Evolutionary conservation across 2,797 vertebrate genomes (phyloP), one percentile per base, ranked within the genome.

Genomic region (Acanthurus tractus): DNA sequence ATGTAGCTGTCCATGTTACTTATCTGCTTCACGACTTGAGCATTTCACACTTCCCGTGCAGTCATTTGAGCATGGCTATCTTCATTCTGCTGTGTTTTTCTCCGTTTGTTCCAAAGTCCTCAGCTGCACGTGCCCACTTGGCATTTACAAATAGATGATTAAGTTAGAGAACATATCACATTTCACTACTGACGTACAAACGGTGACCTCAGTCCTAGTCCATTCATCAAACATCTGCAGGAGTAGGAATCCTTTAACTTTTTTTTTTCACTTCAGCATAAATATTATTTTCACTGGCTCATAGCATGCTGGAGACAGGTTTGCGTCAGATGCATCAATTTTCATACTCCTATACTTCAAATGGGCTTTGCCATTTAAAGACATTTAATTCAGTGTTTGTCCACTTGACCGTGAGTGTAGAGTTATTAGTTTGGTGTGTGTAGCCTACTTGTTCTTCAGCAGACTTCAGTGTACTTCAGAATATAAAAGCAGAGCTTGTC

Each of bases 1-100:
- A 59, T 44, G 36, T 42, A 57, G 56, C 81, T 83, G 67, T 80
- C 78, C 57, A 1, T 72, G 69, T 74, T 83, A 44, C 76, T 86
- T 42, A 73, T 48, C 46, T 57, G 20, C 67, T 29, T 36, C 34
- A n/a, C 40, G 14, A 34, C 13, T 45, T 29, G 12, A 44, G 36
- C 25, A 38, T 55, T 29, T 62, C 36, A 63, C 48, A 46, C 55
- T 57, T 69, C 29, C 63, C 38, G 29, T 64, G 50, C 20, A 67
- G 25, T 42, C 8, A 46, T 67, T 62, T 62, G 18, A 68, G 29
- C 23, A 50, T 22, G 23, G n/a, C 2, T 48, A 7, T 15, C 23
- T 81, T 15, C 22, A 44, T 38, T 72, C 10, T 50, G 49, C 48
- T 64, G 22, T 49, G 48, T 57, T 70, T 22, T 67, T 66, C 65